Evolutionary conservation across 2,888 invertebrate species (phyloP).

Genomic region (Cheilosia scutellata): DNA sequence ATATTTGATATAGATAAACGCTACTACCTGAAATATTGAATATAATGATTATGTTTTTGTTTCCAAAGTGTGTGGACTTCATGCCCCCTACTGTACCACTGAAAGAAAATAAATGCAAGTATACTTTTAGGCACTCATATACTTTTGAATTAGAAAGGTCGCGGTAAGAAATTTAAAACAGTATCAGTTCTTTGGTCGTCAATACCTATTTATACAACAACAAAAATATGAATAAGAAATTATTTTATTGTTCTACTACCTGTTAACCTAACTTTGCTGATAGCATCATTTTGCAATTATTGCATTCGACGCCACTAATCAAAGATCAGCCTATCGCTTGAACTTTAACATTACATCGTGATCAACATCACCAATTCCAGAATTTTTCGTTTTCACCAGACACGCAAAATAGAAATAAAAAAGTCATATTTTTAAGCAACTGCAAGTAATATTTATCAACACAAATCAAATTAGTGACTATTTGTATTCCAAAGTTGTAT

Average conservation of each 20-base stretch:
- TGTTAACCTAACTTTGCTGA: too few relatives aligned
- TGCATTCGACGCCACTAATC: too few relatives aligned
- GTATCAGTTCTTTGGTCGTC: too few relatives aligned
- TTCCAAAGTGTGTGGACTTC: neutral
- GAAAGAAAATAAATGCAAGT: neutral
- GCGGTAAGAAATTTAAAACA: neutral
- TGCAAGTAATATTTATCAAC: slow-evolving; percentile 18
- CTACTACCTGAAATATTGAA: too few relatives aligned
- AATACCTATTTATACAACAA: too few relatives aligned
- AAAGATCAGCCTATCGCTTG: neutral
- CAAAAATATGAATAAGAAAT: too few relatives aligned
- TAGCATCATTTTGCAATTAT: too few relatives aligned
- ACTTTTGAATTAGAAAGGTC: neutral
- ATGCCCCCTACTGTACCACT: neutral
- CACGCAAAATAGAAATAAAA: neutral
- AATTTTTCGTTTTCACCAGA: neutral
- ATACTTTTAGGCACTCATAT: slow-evolving; percentile 6
- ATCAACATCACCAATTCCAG: slow-evolving; percentile 2
- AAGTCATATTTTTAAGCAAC: slow-evolving; percentile 16
- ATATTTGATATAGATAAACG: too few relatives aligned
- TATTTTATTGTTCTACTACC: too few relatives aligned
- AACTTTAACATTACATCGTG: neutral
- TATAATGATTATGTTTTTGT: too few relatives aligned
- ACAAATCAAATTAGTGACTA: slow-evolving; percentile 36
- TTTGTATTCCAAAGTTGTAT: slow-evolving; percentile 58